Evolutionary conservation across 2,113 vertebrate species (phyloP).

Genomic region (Bubo scandiacus): DNA sequence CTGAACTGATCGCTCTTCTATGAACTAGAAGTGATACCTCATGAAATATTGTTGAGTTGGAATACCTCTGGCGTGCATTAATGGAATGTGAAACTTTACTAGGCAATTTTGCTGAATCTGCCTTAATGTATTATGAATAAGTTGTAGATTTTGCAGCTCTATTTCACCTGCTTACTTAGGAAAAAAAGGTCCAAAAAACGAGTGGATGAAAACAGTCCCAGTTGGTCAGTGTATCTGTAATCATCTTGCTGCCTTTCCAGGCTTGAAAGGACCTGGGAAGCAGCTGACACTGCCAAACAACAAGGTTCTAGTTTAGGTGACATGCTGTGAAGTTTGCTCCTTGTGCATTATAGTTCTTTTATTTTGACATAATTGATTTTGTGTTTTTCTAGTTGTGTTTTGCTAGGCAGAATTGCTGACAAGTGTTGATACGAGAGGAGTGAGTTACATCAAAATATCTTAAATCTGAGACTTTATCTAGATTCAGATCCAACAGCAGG

Average conservation of each 20-base stretch:
- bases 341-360: not conserved
- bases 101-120: not conserved
- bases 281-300: not conserved
- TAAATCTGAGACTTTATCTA: not conserved
- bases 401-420: not conserved
- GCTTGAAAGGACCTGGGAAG: not conserved
- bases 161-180: not conserved
- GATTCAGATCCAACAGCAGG: not conserved
- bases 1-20: not conserved
- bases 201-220: not conserved
- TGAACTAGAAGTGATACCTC: not conserved
- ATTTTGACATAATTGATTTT: not conserved
- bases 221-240: rapidly evolving
- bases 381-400: not conserved
- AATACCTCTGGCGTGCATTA: not conserved
- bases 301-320: not conserved
- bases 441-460: not conserved
- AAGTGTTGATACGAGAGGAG: not conserved
- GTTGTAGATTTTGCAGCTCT: not conserved
- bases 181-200: not conserved
- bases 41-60: not conserved
- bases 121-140: not conserved
- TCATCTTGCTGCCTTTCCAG: not conserved
- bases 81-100: not conserved
- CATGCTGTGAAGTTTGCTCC: not conserved